A percentile compares a stretch with the other conserved stretches of the same genome.
These are phyloP conservation scores for Folsomia manolachei DNA, from an alignment of 2,888 invertebrate genomes.

Conservation along the genomic window DNA sequence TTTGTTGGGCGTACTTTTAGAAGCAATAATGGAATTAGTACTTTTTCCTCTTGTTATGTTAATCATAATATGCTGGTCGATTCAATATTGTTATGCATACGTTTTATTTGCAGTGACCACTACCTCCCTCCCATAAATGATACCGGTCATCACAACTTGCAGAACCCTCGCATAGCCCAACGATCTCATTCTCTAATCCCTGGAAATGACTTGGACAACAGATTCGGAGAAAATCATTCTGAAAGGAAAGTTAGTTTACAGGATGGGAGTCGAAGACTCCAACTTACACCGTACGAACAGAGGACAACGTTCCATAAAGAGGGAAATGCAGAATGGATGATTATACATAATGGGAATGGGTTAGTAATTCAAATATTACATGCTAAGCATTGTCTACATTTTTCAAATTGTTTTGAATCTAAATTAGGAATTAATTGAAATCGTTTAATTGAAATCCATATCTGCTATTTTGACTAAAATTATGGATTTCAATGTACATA, in stretches of 20 bases:
- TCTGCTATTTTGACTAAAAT: too few relatives aligned
- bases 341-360: background rate
- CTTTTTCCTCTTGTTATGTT: too few relatives aligned
- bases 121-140: constrained; percentile 44
- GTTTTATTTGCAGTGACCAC: constrained; percentile 38
- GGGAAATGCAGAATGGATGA: constrained; percentile 5
- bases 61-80: too few relatives aligned
- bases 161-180: background rate
- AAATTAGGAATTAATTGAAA: too few relatives aligned
- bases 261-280: background rate
- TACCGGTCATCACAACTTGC: constrained; percentile 21
- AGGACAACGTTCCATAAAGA: constrained; percentile 1
- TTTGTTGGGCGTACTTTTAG: background rate
- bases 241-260: background rate
- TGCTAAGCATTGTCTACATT: too few relatives aligned
- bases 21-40: background rate
- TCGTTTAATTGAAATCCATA: too few relatives aligned
- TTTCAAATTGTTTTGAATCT: too few relatives aligned
- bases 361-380: too few relatives aligned
- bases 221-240: background rate
- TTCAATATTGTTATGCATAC: too few relatives aligned
- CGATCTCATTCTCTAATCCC: constrained; percentile 1
- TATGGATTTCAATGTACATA: too few relatives aligned
- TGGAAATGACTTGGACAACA: background rate
- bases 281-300: background rate